These are phyloP conservation scores for Eueides isabella DNA, from an alignment of 1,140 invertebrate genomes.

Conservation along the genomic window DNA sequence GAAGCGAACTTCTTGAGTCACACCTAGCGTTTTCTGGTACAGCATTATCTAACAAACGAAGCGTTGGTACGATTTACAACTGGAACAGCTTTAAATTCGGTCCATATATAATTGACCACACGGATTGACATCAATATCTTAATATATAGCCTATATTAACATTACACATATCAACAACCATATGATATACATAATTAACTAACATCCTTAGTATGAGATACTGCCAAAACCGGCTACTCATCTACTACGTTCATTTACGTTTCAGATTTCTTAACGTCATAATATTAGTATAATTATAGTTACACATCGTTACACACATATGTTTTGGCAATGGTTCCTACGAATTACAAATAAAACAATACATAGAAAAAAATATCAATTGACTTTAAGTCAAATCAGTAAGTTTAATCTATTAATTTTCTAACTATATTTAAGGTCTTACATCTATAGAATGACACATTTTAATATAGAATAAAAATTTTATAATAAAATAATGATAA, in stretches of 20 bases:
- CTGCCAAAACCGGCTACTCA: conserved; percentile 56
- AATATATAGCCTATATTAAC: conserved; percentile 51
- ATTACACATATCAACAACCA: conserved; percentile 76
- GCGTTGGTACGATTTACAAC: conserved; percentile 4
- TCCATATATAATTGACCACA: conserved; percentile 76
- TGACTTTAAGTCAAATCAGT: conserved; percentile 65
- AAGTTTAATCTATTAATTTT: conserved; percentile 52
- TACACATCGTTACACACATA: conserved; percentile 25
- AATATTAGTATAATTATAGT: conserved; percentile 23
- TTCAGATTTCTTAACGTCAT: conserved; percentile 10
- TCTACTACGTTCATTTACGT: conserved; percentile 32
- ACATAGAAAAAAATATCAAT: conserved; percentile 34
- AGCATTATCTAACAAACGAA: background rate
- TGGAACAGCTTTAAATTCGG: conserved; percentile 49
- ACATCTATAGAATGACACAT: conserved; percentile 21
- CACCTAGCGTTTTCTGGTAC: background rate
- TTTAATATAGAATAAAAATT: background rate
- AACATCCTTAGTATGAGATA: conserved; percentile 71
- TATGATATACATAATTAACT: conserved; percentile 64
- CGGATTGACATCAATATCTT: conserved; percentile 64
- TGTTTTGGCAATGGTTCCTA: conserved; percentile 34
- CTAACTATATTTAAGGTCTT: conserved; percentile 57
- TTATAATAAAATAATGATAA: background rate
- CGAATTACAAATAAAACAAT: conserved; percentile 20
- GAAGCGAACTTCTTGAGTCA: background rate